phyloP scores from a whole-genome alignment of 2,113 vertebrate genomes.

The Cricetomys ansorgei region DNA sequence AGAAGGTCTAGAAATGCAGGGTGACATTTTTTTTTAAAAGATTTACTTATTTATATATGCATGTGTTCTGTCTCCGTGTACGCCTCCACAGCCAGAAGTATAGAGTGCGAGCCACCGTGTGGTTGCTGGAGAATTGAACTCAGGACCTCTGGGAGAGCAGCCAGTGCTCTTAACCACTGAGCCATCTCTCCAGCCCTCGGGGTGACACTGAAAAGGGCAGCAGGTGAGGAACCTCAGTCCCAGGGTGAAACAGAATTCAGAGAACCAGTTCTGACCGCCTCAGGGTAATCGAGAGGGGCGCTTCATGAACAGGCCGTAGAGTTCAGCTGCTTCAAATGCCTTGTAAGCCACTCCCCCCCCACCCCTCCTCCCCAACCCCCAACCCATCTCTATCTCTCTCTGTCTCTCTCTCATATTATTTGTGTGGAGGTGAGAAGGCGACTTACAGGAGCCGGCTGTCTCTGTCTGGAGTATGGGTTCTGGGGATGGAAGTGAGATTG shows the following conservation, averaged over 20 bases:
- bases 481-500: not conserved
- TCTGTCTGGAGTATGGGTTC: not conserved
- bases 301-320: not conserved
- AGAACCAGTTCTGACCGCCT: rapidly evolving
- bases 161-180: too few relatives aligned
- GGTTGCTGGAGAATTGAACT: too few relatives aligned
- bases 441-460: not conserved
- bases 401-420: not conserved
- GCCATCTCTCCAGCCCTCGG: too few relatives aligned
- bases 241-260: too few relatives aligned
- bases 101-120: too few relatives aligned
- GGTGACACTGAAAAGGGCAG: not conserved
- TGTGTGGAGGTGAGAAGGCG: not conserved
- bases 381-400: not conserved
- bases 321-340: not conserved
- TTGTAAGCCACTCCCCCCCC: not conserved
- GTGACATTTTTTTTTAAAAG: too few relatives aligned
- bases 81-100: too few relatives aligned
- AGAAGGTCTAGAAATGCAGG: not conserved
- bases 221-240: too few relatives aligned
- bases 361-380: rapidly evolving
- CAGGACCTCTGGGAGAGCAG: too few relatives aligned
- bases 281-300: rapidly evolving
- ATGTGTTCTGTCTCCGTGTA: too few relatives aligned
- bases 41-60: too few relatives aligned